Percentiles rank a stretch among this genome's conserved stretches.
Evolutionary conservation across 2,797 vertebrate genomes (phyloP).

Genomic region (Myripristis murdjan): DNA sequence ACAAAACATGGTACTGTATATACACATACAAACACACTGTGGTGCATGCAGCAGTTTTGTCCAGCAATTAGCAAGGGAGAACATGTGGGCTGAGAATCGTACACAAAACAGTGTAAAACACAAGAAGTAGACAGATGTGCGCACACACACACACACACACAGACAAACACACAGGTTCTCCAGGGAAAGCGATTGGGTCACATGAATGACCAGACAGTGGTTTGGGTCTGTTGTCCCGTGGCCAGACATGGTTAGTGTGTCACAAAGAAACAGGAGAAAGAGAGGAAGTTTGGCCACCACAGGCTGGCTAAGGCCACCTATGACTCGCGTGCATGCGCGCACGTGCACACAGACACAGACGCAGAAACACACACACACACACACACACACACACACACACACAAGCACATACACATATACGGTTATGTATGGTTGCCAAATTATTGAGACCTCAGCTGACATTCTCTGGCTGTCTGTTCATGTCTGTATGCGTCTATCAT

Average conservation of each 20-base stretch:
- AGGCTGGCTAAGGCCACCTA: slow-evolving; percentile 66
- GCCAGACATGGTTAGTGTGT: slow-evolving; percentile 79
- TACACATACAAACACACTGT: slow-evolving; percentile 71
- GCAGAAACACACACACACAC: slow-evolving; percentile 29
- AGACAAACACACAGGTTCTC: slow-evolving; percentile 37
- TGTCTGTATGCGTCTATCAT: slow-evolving; percentile 38
- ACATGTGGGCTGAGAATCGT: slow-evolving; percentile 52
- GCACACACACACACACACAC: not conserved
- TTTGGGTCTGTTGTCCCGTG: slow-evolving; percentile 76
- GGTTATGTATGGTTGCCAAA: slow-evolving; percentile 19
- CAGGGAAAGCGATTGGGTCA: slow-evolving; percentile 66
- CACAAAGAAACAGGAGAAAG: slow-evolving; percentile 73
- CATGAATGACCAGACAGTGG: slow-evolving; percentile 84
- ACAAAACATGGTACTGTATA: slow-evolving; percentile 72
- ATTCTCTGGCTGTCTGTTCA: not conserved
- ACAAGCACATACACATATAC: slow-evolving; percentile 26
- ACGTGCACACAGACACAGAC: slow-evolving; percentile 19
- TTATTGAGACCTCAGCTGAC: slow-evolving; percentile 12
- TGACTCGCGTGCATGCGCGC: slow-evolving; percentile 50
- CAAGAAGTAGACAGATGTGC: slow-evolving; percentile 49
- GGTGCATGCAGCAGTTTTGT: slow-evolving; percentile 63
- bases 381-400: slow-evolving; percentile 21
- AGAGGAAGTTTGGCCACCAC: slow-evolving; percentile 78
- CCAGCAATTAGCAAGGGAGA: slow-evolving; percentile 72
- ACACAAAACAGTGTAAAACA: slow-evolving; percentile 56